Percentiles rank a stretch among this genome's conserved stretches.
phyloP scores from a whole-genome alignment of 2,113 vertebrate genomes.

The Anhinga anhinga region DNA sequence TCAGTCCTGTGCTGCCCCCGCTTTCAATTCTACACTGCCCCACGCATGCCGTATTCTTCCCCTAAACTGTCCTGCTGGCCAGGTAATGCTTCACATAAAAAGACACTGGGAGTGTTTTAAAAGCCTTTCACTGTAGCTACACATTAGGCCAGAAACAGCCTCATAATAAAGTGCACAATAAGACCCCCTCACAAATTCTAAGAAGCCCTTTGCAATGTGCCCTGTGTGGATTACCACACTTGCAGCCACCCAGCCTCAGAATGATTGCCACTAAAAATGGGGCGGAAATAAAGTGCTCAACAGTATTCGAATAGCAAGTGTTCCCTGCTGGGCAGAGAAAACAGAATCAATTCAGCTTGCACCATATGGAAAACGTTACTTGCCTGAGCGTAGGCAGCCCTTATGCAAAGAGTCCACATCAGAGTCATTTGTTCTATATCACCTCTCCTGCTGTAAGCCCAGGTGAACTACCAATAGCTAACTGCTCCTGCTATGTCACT shows the following conservation, averaged over 20 bases:
- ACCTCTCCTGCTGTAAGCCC: background rate
- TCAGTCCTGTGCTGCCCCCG: background rate
- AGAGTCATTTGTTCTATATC: background rate
- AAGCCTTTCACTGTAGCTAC: slow-evolving; percentile 50
- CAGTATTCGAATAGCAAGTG: slow-evolving; percentile 32
- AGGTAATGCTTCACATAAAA: slow-evolving; percentile 45
- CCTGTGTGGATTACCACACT: slow-evolving; percentile 42
- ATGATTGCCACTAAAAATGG: slow-evolving; percentile 56
- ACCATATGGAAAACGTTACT: slow-evolving; percentile 43
- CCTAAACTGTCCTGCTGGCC: background rate
- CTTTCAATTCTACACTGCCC: background rate
- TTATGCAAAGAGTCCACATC: slow-evolving; percentile 23
- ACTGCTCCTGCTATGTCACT: background rate
- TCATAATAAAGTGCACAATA: slow-evolving; percentile 18
- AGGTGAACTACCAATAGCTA: background rate
- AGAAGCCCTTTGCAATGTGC: slow-evolving; percentile 15
- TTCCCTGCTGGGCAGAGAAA: slow-evolving; percentile 39
- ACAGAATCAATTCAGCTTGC: slow-evolving; percentile 21
- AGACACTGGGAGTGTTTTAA: slow-evolving; percentile 30
- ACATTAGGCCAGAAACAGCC: slow-evolving; percentile 20
- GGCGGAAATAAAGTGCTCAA: slow-evolving; percentile 45
- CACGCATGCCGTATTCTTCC: background rate
- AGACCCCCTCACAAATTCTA: slow-evolving; percentile 28
- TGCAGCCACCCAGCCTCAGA: slow-evolving; percentile 40
- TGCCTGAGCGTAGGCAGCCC: slow-evolving; percentile 17